Percentiles rank a stretch among this genome's conserved stretches.
Evolutionary conservation across 2,888 invertebrate genomes (phyloP).

Genomic region (Patella caerulea): DNA sequence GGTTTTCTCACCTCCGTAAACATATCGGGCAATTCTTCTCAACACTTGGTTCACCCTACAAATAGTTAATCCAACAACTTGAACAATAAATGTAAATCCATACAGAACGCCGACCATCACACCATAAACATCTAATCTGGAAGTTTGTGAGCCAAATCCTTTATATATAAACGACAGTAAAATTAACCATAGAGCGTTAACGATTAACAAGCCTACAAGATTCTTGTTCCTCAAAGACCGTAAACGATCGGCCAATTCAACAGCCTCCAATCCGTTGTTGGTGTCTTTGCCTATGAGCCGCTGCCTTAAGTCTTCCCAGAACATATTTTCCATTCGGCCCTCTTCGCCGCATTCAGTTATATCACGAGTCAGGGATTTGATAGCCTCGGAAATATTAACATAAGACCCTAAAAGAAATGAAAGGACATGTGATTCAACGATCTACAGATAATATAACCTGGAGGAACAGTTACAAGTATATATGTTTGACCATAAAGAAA

Average conservation of each 20-base stretch:
- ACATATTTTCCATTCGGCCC: constrained; percentile 42
- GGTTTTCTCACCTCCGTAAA: constrained; percentile 41
- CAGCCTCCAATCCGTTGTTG: constrained; percentile 43
- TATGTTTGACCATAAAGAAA: no score
- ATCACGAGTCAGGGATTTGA: constrained; percentile 24
- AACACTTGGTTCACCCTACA: constrained; percentile 42
- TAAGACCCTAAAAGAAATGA: constrained; percentile 9
- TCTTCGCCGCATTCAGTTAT: constrained; percentile 35
- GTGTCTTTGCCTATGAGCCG: constrained; percentile 44
- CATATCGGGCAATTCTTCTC: constrained; percentile 32
- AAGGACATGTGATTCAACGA: no score
- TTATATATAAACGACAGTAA: constrained; percentile 48
- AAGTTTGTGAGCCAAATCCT: constrained; percentile 39
- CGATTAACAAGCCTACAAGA: constrained; percentile 36
- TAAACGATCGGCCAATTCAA: constrained; percentile 38
- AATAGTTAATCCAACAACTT: constrained; percentile 49
- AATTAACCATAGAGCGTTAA: constrained; percentile 49
- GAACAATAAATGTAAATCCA: constrained; percentile 49
- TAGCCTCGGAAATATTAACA: constrained; percentile 22
- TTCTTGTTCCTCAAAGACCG: constrained; percentile 43
- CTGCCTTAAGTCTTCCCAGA: constrained; percentile 44
- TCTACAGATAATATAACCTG: no score
- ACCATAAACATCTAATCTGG: constrained; percentile 39
- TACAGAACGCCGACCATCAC: no score
- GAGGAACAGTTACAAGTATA: no score